Evolutionary conservation across 2,797 vertebrate genomes (phyloP), one percentile per base, ranked within the genome.

Genomic region (Borostomias antarcticus): DNA sequence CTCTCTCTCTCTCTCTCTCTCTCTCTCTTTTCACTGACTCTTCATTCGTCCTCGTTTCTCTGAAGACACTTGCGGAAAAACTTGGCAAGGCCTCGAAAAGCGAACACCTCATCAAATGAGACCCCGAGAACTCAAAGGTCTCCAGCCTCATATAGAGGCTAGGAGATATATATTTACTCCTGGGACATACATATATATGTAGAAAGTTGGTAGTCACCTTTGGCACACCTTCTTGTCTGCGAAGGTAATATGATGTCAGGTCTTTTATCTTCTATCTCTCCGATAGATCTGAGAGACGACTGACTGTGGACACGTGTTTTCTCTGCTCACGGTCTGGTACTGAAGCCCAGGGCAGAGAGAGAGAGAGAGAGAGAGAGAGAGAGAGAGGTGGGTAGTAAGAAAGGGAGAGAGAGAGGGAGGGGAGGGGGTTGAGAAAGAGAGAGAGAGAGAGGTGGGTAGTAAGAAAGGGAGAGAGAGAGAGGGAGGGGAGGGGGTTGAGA

Each of bases 261-360:
- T 70, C 77, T 88, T 82, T 85, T 66, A 85, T 86, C 76, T 75
- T 33, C 45, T 58, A 33, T 74, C 59, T 77, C 85, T 87, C 83
- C 66, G 72, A 65, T 59, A 63, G 74, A 86, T 89, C 82, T 80
- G 72, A 69, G 63, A 76, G 83, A 70, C 63, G 2, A 57, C 66
- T 82, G 82, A 76, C 74, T 72, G 80, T 78, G 78, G 66, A 84
- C 88, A 86, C 85, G 76, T 87, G 82, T 85, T 86, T 85, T 74
- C 74, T 50, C 64, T 70, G 82, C 64, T 72, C 66, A 81, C 56
- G 58, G 53, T 69, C 70, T 69, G 74, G 79, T 72, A 74, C 67
- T 66, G 79, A 67, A 2, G 33, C 53, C 26, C 5, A n/a, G 28
- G 28, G 28, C 26, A 56, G 28, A 23, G 21, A 56, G 26, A 30